A percentile compares a stretch with the other conserved stretches of the same genome.
These are phyloP conservation scores for Lepidurus couesii DNA, from an alignment of 1,140 invertebrate species.

Conservation along the genomic window DNA sequence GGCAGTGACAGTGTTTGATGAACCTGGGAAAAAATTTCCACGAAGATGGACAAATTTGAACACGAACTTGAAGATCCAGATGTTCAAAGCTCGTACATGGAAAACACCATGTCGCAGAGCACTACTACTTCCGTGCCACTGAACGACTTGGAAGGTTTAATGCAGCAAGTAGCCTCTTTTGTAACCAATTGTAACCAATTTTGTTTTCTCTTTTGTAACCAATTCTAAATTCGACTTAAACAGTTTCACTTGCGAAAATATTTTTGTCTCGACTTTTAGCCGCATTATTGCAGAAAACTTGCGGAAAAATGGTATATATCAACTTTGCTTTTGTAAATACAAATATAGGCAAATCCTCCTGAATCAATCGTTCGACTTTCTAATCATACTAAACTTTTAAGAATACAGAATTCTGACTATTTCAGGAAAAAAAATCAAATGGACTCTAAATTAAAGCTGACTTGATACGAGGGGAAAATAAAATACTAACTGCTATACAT, in stretches of 20 bases:
- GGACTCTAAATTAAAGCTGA: no score
- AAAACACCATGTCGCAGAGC: slow-evolving; percentile 96
- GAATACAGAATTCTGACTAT: no score
- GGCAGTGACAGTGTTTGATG: slow-evolving; percentile 99
- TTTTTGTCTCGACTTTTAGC: no score
- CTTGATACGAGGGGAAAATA: no score
- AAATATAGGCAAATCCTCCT: not conserved
- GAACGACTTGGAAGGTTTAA: slow-evolving; percentile 86
- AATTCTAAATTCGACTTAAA: no score
- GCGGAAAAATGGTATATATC: not conserved
- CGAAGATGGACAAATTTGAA: slow-evolving; percentile 99
- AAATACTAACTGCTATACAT: no score
- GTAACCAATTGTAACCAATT: no score
- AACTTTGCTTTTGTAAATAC: not conserved
- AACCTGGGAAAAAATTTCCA: slow-evolving; percentile 96
- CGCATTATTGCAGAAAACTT: not conserved
- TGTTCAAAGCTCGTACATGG: slow-evolving; percentile 98
- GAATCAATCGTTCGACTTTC: not conserved
- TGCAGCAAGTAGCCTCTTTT: slow-evolving; percentile 81
- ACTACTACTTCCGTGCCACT: slow-evolving; percentile 95
- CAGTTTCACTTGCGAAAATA: no score
- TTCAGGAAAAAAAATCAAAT: no score
- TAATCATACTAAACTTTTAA: not conserved
- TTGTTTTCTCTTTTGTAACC: no score
- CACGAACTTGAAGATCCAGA: slow-evolving; percentile 98